phyloP scores from a whole-genome alignment of 2,113 vertebrate species.

The Mystacornis crossleyi region DNA sequence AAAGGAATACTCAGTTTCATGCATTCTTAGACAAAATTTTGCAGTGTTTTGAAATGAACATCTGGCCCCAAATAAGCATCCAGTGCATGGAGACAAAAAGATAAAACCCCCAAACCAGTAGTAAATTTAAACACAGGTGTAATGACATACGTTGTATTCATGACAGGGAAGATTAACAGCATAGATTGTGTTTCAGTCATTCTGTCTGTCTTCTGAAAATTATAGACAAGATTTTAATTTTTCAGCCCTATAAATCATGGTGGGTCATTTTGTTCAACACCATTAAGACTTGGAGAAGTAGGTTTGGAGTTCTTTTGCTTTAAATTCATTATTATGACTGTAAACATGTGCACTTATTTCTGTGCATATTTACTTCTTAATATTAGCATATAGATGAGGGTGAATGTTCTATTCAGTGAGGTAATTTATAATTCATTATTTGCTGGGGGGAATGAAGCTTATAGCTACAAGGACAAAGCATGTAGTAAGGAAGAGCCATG shows the following conservation, averaged over 20 bases:
- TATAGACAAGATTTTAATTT: background rate
- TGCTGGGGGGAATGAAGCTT: background rate
- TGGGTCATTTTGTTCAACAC: background rate
- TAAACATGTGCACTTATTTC: background rate
- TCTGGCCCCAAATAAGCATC: background rate
- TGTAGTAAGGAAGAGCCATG: background rate
- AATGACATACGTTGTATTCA: background rate
- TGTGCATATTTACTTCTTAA: background rate
- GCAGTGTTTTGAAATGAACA: background rate
- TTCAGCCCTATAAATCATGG: background rate
- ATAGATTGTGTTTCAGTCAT: background rate
- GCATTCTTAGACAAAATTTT: background rate
- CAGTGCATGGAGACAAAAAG: background rate
- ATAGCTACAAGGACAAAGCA: background rate
- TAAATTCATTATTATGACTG: background rate
- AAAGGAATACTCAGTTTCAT: background rate
- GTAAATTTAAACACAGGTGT: background rate
- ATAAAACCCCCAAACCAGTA: background rate
- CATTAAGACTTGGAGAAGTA: background rate
- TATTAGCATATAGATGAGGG: background rate
- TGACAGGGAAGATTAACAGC: background rate
- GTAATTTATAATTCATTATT: background rate
- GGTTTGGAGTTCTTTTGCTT: background rate
- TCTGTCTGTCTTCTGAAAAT: background rate
- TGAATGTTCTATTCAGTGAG: background rate